Percentiles rank a stretch among this genome's conserved stretches.
phyloP scores from a whole-genome alignment of 2,113 vertebrate species.

The Tylochromis polylepis region DNA sequence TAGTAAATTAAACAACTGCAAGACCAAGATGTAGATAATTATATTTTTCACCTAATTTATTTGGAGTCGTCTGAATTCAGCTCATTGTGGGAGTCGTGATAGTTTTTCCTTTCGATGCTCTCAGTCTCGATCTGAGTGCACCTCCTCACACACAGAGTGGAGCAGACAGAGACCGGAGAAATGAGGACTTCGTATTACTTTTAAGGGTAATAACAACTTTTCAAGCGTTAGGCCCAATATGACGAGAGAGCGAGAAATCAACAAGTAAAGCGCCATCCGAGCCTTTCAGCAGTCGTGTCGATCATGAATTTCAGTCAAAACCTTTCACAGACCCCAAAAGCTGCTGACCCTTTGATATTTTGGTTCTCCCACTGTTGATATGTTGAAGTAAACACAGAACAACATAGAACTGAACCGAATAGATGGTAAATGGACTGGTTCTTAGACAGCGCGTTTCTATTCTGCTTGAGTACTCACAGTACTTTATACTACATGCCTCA shows the following conservation, averaged over 20 bases:
- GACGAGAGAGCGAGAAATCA: background rate
- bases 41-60: background rate
- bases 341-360: background rate
- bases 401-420: background rate
- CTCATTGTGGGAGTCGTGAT: too few relatives aligned
- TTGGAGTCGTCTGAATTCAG: too few relatives aligned
- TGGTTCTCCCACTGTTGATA: background rate
- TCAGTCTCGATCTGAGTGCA: background rate
- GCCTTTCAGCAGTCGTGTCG: background rate
- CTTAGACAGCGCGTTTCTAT: background rate
- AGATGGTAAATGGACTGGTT: background rate
- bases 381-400: background rate
- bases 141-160: background rate
- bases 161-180: background rate
- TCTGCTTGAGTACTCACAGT: background rate
- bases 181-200: background rate
- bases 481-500: background rate
- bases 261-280: background rate
- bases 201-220: background rate
- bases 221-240: background rate
- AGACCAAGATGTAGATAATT: background rate
- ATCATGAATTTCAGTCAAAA: background rate
- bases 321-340: background rate
- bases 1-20: background rate
- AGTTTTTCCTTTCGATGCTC: too few relatives aligned